A percentile compares a stretch with the other conserved stretches of the same genome.
Evolutionary conservation across 2,113 vertebrate genomes (phyloP).

Genomic region (Tauraco erythrolophus): DNA sequence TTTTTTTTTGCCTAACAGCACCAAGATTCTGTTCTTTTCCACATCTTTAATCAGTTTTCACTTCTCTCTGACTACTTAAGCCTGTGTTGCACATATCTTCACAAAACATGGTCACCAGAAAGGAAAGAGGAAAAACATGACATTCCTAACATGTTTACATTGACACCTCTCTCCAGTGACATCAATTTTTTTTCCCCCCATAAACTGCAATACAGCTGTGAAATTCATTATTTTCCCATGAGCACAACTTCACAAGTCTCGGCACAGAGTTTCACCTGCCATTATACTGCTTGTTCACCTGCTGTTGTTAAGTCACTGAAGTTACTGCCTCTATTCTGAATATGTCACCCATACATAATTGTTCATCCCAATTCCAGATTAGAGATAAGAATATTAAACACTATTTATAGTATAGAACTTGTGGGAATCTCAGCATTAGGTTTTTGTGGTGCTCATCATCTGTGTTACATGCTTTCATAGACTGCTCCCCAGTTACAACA

Average conservation of each 20-base stretch:
- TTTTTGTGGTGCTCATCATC: not conserved
- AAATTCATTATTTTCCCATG: not conserved
- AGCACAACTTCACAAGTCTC: not conserved
- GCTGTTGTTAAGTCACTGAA: not conserved
- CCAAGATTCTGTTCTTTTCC: not conserved
- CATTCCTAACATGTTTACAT: not conserved
- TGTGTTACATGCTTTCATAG: accelerated
- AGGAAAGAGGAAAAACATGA: not conserved
- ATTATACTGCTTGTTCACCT: too few species aligned
- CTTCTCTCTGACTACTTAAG: not conserved
- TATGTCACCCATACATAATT: accelerated
- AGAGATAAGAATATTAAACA: not conserved
- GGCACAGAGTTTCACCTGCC: not conserved
- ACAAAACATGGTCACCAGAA: not conserved
- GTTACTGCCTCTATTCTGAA: not conserved
- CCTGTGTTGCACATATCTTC: accelerated
- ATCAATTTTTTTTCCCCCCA: not conserved
- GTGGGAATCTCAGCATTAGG: not conserved
- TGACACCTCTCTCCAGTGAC: not conserved
- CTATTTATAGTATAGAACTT: not conserved
- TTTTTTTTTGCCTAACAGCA: not conserved
- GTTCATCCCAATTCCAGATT: not conserved
- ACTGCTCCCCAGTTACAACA: not conserved
- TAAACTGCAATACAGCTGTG: not conserved
- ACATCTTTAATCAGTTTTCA: not conserved